phyloP scores from a whole-genome alignment of 1,140 invertebrate genomes.

The Drosophila guanche region DNA sequence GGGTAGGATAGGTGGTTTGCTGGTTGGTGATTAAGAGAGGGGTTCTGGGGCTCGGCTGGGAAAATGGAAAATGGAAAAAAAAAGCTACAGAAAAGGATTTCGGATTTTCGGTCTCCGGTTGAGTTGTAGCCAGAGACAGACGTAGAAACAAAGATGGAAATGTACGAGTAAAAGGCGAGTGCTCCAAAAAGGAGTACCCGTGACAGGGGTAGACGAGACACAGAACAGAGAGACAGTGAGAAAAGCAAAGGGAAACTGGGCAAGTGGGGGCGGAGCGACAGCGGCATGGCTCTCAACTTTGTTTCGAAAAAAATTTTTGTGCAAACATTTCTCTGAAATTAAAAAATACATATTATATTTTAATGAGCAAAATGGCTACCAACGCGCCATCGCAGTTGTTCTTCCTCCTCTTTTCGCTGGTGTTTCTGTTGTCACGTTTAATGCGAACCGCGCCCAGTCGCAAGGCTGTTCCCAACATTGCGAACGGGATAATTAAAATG shows the following conservation, averaged over 20 bases:
- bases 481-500: slow-evolving; percentile 83
- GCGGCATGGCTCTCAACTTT: slow-evolving; percentile 61
- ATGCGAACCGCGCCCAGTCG: slow-evolving; percentile 70
- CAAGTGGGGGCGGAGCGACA: slow-evolving; percentile 5
- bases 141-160: slow-evolving; percentile 54
- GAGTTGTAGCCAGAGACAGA: slow-evolving; percentile 50
- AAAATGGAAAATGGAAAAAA: slow-evolving; percentile 51
- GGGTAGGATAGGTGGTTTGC: not conserved
- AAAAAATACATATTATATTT: slow-evolving; percentile 84
- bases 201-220: not conserved
- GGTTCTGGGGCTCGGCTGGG: slow-evolving; percentile 45
- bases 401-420: not conserved
- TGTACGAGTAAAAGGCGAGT: slow-evolving; percentile 6
- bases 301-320: slow-evolving; percentile 82
- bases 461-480: slow-evolving; percentile 68
- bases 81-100: slow-evolving; percentile 53
- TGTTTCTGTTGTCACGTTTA: slow-evolving; percentile 72
- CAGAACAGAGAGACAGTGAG: slow-evolving; percentile 7
- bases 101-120: slow-evolving; percentile 47
- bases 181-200: no score
- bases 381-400: not conserved
- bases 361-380: slow-evolving; percentile 83
- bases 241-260: slow-evolving; percentile 17
- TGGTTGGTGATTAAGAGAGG: slow-evolving; percentile 3
- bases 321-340: slow-evolving; percentile 84